Evolutionary conservation across 37 sponge, comb jelly and placozoan species (phyloP), one percentile per base, ranked within the genome.

Genomic region (Dysidea cf. avara): DNA sequence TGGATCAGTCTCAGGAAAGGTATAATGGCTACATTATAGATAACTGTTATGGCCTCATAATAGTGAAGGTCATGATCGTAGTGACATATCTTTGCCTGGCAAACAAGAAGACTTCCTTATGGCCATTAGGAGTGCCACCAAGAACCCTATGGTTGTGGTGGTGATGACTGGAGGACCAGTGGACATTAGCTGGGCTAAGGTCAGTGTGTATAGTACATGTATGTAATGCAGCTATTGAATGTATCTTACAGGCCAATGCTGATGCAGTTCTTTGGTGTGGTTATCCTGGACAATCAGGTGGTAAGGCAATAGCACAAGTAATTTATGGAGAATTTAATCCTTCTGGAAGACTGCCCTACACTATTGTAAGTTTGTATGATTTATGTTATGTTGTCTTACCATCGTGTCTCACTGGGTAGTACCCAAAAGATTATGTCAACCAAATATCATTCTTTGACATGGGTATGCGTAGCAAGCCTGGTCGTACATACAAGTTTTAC

Each of bases 261-360:
- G 63, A 86, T 75, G 89, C 70, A n/a, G 26, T 89, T 4, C 31
- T 90, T 20, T 90, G 91, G 91, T 39, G 48, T 34, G 91, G 91
- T 1, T 90, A 90, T 36, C 85, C 91, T 20, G 91, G 91, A 12
- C 91, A 90, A 68, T 77, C 91, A 36, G 91, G 91, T 36, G 91
- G 91, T 36, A 70, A 75, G 46, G 91, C 86, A 0, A 62, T 90
- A 29, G 91, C 86, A 60, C 86, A 90, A 9, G 82, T 90, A n/a
- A 51, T 90, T 13, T 84, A 53, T 75, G 91, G 91, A 20, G 54
- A 48, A 35, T 36, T 68, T 56, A 90, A 85, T 34, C 90, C 91
- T 24, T 84, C 85, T 39, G 91, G 91, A 54, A 68, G 91, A 56
- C 78, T 90, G 28, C 91, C 91, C n/a, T 46, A 65, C 32, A 90